Percentiles rank a stretch among this genome's conserved stretches.
These are phyloP conservation scores for Quadriops clusia DNA, from an alignment of 2,888 invertebrate species.

Conservation along the genomic window DNA sequence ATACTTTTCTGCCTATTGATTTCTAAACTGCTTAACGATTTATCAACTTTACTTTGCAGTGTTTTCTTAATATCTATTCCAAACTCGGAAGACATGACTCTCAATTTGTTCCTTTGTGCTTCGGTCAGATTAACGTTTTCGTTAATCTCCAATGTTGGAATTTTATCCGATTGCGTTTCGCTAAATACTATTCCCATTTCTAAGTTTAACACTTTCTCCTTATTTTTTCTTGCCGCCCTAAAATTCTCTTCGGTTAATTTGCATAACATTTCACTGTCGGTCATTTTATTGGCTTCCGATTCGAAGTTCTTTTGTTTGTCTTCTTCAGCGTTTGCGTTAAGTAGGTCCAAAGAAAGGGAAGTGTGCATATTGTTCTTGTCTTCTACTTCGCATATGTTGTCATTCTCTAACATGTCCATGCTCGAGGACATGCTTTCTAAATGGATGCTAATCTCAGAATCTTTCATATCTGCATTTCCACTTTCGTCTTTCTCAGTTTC, in stretches of 20 bases:
- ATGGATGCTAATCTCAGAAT: no score
- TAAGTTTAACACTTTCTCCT: slow-evolving; percentile 35
- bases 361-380: slow-evolving; percentile 28
- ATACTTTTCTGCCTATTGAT: slow-evolving; percentile 27
- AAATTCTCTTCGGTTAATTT: slow-evolving; percentile 31
- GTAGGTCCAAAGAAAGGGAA: slow-evolving; percentile 42
- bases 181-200: not conserved
- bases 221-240: slow-evolving; percentile 38
- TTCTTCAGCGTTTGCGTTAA: slow-evolving; percentile 41
- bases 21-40: slow-evolving; percentile 17
- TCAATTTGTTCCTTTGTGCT: slow-evolving; percentile 48
- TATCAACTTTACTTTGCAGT: not conserved
- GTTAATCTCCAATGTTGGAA: not conserved
- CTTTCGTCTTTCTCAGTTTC: slow-evolving; percentile 38
- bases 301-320: slow-evolving; percentile 1
- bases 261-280: slow-evolving; percentile 6
- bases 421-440: no score
- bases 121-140: slow-evolving; percentile 41
- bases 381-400: not conserved
- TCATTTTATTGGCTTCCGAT: slow-evolving; percentile 8
- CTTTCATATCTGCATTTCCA: slow-evolving; percentile 24
- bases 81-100: slow-evolving; percentile 30
- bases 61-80: slow-evolving; percentile 5
- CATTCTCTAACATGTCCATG: not conserved
- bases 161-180: slow-evolving; percentile 6